A percentile compares a stretch with the other conserved stretches of the same genome.
phyloP scores from a whole-genome alignment of 2,797 vertebrate species.

The Peromyscus aztecus region DNA sequence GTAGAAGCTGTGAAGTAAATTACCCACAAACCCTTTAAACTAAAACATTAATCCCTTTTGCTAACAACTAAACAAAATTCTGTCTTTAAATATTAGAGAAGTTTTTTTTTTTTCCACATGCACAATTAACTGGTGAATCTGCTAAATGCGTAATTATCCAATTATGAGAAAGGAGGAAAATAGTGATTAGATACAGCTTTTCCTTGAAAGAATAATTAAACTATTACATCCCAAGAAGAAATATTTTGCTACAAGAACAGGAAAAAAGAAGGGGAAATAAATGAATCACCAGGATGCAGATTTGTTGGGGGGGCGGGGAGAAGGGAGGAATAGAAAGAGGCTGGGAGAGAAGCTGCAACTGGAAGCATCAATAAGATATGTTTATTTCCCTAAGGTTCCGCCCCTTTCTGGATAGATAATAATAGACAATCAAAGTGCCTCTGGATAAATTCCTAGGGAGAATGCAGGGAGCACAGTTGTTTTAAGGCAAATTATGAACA shows the following conservation, averaged over 20 bases:
- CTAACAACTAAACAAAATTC: slow-evolving; percentile 64
- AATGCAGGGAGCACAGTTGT: neutral
- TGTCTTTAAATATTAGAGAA: slow-evolving; percentile 72
- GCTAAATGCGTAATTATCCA: slow-evolving; percentile 73
- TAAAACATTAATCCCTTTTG: slow-evolving; percentile 70
- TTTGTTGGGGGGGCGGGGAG: too few relatives aligned
- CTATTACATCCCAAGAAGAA: slow-evolving; percentile 52
- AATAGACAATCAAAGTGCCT: neutral
- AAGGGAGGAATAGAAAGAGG: neutral
- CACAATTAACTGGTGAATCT: slow-evolving; percentile 75
- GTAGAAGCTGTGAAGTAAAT: slow-evolving; percentile 62
- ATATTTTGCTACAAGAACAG: slow-evolving; percentile 43
- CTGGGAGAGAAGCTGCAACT: neutral
- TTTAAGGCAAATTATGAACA: slow-evolving; percentile 4
- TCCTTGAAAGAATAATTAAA: slow-evolving; percentile 63
- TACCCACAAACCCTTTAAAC: slow-evolving; percentile 65
- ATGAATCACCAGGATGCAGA: neutral
- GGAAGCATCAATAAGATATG: neutral
- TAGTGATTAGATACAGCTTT: slow-evolving; percentile 67
- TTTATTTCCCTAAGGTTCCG: neutral
- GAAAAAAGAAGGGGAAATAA: neutral
- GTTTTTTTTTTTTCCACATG: slow-evolving; percentile 8
- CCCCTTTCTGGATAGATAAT: neutral
- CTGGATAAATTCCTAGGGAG: neutral
- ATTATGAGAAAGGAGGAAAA: slow-evolving; percentile 69